Conservation (phyloP, 2,113 vertebrate species). For the Terrapene triunguis region DNA sequence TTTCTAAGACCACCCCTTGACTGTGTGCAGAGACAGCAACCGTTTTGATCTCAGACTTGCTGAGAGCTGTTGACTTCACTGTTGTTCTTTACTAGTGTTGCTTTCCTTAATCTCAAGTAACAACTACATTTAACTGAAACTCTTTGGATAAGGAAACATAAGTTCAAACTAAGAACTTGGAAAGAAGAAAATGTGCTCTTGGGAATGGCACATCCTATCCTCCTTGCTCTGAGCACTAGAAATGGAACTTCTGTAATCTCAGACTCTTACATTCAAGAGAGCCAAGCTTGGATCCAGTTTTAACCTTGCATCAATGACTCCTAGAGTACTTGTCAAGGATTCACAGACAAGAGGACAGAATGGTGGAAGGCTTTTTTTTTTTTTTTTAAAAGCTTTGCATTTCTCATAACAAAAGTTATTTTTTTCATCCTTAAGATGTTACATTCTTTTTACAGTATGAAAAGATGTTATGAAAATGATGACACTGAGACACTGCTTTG, state of each 20-base stretch:
- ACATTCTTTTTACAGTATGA: slow-evolving; percentile 38
- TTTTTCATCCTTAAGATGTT: slow-evolving; percentile 64
- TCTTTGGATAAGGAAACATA: slow-evolving; percentile 3
- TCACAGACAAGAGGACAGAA: slow-evolving; percentile 27
- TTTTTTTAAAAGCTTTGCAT: slow-evolving; percentile 9
- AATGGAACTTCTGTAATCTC: slow-evolving; percentile 1
- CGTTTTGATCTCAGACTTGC: accelerated
- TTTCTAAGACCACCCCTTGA: not conserved
- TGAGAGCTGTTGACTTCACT: accelerated
- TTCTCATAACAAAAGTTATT: slow-evolving; percentile 44
- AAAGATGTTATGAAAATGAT: slow-evolving; percentile 55
- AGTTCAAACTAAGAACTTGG: not conserved
- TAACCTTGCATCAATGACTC: slow-evolving; percentile 53
- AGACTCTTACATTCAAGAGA: not conserved
- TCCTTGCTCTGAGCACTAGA: slow-evolving; percentile 11
- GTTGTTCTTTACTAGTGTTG: not conserved
- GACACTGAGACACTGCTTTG: slow-evolving; percentile 42
- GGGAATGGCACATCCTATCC: not conserved
- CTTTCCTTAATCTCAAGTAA: not conserved
- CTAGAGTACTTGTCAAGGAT: slow-evolving; percentile 6
- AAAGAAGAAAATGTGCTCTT: not conserved
- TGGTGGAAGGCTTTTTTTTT: slow-evolving; percentile 52
- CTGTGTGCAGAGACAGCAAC: not conserved
- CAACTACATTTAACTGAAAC: not conserved
- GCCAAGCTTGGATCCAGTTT: not conserved